Evolutionary conservation across 2,888 invertebrate genomes (phyloP).

Genomic region (Amiota minor): DNA sequence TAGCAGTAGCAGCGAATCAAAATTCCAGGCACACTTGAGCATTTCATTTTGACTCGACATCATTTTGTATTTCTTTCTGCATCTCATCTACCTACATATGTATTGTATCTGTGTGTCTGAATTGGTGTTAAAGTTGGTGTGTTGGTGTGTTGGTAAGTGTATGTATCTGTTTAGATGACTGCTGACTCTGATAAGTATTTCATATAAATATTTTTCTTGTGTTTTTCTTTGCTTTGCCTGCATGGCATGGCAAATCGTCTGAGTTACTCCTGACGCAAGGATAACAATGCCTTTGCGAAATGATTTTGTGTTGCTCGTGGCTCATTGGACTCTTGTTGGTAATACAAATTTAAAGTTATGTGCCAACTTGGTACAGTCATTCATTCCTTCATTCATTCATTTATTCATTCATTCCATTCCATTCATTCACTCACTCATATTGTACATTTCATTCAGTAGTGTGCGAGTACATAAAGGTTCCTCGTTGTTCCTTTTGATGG

Average conservation of each 20-base stretch:
- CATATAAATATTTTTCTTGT: slow-evolving; percentile 38
- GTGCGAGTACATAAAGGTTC: background rate
- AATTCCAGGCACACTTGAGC: slow-evolving; percentile 71
- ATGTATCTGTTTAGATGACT: background rate
- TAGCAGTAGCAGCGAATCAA: slow-evolving; percentile 57
- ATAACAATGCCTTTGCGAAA: slow-evolving; percentile 53
- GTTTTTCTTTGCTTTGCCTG: background rate
- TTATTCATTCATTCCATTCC: background rate
- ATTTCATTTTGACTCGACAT: slow-evolving; percentile 68
- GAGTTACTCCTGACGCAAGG: slow-evolving; percentile 20
- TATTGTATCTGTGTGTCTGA: too few relatives aligned
- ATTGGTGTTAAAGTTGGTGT: too few relatives aligned
- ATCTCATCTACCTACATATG: background rate
- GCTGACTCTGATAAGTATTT: slow-evolving; percentile 31
- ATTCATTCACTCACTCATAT: slow-evolving; percentile 36
- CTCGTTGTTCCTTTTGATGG: slow-evolving; percentile 15
- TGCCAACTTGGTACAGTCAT: slow-evolving; percentile 37
- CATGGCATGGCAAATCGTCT: background rate
- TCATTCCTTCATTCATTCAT: slow-evolving; percentile 7
- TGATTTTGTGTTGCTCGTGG: slow-evolving; percentile 29
- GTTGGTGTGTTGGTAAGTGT: slow-evolving; percentile 31
- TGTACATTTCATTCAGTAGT: background rate
- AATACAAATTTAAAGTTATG: slow-evolving; percentile 69
- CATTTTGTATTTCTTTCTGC: slow-evolving; percentile 39
- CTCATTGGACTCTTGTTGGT: slow-evolving; percentile 64